Evolutionary conservation across 2,113 vertebrate species (phyloP).

Genomic region (Grammomys surdaster): DNA sequence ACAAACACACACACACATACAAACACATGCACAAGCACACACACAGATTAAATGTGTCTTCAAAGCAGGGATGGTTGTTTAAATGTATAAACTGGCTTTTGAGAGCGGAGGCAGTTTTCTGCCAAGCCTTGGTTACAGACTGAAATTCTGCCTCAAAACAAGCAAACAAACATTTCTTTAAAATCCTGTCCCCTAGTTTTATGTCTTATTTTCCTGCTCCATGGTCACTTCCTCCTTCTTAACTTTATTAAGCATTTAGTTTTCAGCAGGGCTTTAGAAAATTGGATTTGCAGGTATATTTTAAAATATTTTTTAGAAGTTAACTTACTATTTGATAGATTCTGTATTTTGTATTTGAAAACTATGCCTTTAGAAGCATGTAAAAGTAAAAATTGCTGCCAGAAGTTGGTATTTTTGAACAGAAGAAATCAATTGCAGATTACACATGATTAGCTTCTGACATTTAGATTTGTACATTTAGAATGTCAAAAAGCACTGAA

Average conservation of each 20-base stretch:
- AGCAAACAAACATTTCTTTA: background rate
- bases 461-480: slow-evolving; percentile 81
- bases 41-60: background rate
- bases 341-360: slow-evolving; percentile 72
- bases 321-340: slow-evolving; percentile 59
- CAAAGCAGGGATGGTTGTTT: background rate
- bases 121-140: background rate
- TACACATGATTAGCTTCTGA: slow-evolving; percentile 85
- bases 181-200: background rate
- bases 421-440: slow-evolving; percentile 81
- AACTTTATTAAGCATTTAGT: slow-evolving; percentile 35
- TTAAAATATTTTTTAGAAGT: slow-evolving; percentile 64
- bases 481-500: slow-evolving; percentile 83
- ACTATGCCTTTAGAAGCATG: slow-evolving; percentile 66
- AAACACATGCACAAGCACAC: background rate
- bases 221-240: slow-evolving; percentile 41
- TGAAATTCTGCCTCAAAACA: background rate
- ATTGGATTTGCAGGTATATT: slow-evolving; percentile 41
- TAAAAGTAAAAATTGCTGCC: slow-evolving; percentile 67
- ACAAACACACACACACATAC: background rate
- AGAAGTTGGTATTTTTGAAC: slow-evolving; percentile 82
- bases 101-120: too few relatives aligned
- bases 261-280: slow-evolving; percentile 65
- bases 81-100: background rate
- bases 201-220: background rate